Conservation (phyloP, 1,140 invertebrate species). For the Cydia strobilella region DNA sequence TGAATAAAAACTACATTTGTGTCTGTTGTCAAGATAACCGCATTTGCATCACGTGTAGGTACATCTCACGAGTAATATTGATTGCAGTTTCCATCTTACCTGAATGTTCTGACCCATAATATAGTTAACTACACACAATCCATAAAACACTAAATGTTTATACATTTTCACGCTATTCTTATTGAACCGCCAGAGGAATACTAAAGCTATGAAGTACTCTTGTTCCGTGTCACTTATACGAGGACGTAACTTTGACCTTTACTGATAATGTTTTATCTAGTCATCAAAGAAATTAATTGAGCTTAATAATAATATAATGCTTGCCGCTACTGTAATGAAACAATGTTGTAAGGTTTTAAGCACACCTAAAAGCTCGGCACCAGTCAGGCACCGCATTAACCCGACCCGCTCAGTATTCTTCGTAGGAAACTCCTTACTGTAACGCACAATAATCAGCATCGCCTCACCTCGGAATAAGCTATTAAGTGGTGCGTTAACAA, state of each 20-base stretch:
- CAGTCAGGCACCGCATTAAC: too few relatives aligned
- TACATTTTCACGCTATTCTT: background rate
- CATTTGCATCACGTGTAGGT: background rate
- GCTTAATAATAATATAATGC: too few relatives aligned
- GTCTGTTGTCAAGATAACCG: background rate
- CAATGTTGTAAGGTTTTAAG: too few relatives aligned
- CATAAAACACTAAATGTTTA: background rate
- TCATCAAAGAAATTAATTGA: background rate
- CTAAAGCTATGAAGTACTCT: background rate
- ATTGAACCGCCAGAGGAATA: background rate
- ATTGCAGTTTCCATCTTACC: background rate
- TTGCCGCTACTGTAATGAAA: background rate
- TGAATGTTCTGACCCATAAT: background rate
- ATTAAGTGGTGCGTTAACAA: too few relatives aligned
- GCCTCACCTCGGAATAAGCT: too few relatives aligned
- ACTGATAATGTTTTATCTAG: conserved; percentile 9
- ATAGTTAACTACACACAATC: background rate
- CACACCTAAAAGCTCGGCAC: too few relatives aligned
- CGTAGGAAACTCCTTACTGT: too few relatives aligned
- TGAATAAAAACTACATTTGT: background rate
- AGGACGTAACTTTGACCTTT: conserved; percentile 14
- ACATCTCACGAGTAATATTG: background rate
- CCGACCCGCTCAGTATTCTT: too few relatives aligned
- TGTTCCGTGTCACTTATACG: background rate
- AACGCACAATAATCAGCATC: too few relatives aligned